These are phyloP conservation scores for Tipula vernalis DNA, from an alignment of 2,888 invertebrate species.

Conservation along the genomic window DNA sequence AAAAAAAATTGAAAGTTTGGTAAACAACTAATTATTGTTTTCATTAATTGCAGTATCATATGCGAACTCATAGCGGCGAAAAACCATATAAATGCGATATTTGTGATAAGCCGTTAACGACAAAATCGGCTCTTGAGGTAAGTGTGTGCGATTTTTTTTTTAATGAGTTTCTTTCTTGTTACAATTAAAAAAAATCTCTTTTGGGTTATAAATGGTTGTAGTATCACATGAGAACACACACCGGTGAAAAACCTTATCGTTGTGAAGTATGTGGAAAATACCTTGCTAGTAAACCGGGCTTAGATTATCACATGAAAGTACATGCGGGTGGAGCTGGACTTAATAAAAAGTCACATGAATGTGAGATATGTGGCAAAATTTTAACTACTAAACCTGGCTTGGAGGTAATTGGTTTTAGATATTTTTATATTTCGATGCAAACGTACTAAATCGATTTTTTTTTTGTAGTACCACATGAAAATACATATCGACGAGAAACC, in stretches of 20 bases:
- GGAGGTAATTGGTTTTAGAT: neutral
- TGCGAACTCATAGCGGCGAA: conserved; percentile 7
- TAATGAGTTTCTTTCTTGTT: neutral
- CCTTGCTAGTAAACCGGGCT: neutral
- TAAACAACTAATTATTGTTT: neutral
- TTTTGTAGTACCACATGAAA: neutral
- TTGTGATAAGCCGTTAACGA: conserved; percentile 7
- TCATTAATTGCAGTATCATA: neutral
- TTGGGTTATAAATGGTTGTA: neutral
- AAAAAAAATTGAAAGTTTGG: neutral
- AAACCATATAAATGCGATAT: conserved; percentile 6
- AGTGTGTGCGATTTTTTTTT: neutral
- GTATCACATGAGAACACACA: conserved; percentile 9
- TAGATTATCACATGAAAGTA: conserved; percentile 9
- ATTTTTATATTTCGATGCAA: neutral
- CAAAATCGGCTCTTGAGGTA: conserved; percentile 7
- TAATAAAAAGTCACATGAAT: conserved; percentile 5
- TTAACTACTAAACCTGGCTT: neutral
- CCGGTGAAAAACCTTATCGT: conserved; percentile 7
- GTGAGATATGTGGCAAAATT: neutral
- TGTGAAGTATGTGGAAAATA: conserved; percentile 8
- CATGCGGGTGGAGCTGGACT: neutral
- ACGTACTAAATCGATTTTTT: neutral
- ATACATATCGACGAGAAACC: conserved; percentile 10
- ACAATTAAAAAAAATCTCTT: neutral